Evolutionary conservation across 2,113 vertebrate genomes (phyloP).

Genomic region (Clarias batrachus): DNA sequence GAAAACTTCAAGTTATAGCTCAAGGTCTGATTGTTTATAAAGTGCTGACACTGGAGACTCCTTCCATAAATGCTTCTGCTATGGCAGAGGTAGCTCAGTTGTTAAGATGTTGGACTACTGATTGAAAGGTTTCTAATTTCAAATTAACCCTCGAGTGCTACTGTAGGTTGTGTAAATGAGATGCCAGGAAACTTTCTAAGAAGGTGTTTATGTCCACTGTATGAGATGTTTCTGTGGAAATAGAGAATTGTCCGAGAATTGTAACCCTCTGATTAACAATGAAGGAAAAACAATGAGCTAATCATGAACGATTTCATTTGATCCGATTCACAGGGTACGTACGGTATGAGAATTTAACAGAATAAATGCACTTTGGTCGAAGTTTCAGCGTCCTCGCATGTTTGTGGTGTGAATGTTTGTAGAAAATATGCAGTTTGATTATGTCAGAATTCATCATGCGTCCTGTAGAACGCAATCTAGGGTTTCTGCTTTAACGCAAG

Average conservation of each 20-base stretch:
- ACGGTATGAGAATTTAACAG: neutral
- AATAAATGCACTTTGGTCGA: neutral
- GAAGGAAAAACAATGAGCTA: neutral
- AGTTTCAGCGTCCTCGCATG: neutral
- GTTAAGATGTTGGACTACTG: too few relatives aligned
- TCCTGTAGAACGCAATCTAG: neutral
- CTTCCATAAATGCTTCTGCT: neutral
- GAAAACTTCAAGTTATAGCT: neutral
- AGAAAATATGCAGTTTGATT: neutral
- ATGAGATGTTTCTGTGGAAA: neutral
- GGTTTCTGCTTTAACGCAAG: neutral
- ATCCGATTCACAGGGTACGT: neutral
- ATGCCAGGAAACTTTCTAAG: too few relatives aligned
- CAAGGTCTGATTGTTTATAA: neutral
- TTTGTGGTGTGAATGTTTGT: neutral
- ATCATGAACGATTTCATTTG: neutral
- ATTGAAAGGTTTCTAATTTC: too few relatives aligned
- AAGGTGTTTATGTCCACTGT: neutral
- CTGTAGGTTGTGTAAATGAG: too few relatives aligned
- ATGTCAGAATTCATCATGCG: neutral
- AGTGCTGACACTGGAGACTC: neutral
- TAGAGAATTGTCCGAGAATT: neutral
- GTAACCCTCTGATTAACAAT: neutral
- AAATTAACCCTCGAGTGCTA: too few relatives aligned
- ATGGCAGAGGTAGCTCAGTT: too few relatives aligned